phyloP scores from a whole-genome alignment of 2,888 invertebrate species.

The Gerosis bhagava region DNA sequence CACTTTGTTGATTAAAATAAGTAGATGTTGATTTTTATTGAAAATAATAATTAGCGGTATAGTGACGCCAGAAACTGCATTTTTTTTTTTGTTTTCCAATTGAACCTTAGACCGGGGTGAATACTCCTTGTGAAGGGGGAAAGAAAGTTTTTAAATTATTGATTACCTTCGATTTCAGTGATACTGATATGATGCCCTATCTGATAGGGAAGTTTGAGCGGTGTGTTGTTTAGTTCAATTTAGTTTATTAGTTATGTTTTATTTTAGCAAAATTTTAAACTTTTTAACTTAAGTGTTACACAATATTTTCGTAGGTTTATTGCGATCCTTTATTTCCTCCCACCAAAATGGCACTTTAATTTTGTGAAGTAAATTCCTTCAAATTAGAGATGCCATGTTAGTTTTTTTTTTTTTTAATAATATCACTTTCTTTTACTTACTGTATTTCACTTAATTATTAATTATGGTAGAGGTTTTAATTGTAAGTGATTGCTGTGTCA shows the following conservation, averaged over 20 bases:
- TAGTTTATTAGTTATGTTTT: conserved; percentile 82
- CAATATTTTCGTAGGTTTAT: conserved; percentile 77
- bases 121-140: conserved; percentile 61
- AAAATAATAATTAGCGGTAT: conserved; percentile 63
- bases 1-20: conserved; percentile 70
- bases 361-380: conserved; percentile 31
- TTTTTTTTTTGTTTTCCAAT: conserved; percentile 58
- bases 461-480: conserved; percentile 64
- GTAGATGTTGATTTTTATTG: conserved; percentile 72
- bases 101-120: conserved; percentile 52
- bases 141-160: conserved; percentile 64
- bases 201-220: conserved; percentile 67
- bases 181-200: conserved; percentile 72
- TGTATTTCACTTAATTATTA: conserved; percentile 59
- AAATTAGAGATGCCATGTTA: conserved; percentile 64
- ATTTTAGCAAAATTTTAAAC: conserved; percentile 82
- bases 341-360: conserved; percentile 73
- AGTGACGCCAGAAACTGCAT: conserved; percentile 77
- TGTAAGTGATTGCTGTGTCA: conserved; percentile 78
- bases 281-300: conserved; percentile 79
- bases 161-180: conserved; percentile 73
- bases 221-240: conserved; percentile 82
- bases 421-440: conserved; percentile 57
- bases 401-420: conserved; percentile 61
- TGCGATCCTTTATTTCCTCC: conserved; percentile 74